Conservation (phyloP, 2,797 vertebrate species). For the Sarcoramphus papa region DNA sequence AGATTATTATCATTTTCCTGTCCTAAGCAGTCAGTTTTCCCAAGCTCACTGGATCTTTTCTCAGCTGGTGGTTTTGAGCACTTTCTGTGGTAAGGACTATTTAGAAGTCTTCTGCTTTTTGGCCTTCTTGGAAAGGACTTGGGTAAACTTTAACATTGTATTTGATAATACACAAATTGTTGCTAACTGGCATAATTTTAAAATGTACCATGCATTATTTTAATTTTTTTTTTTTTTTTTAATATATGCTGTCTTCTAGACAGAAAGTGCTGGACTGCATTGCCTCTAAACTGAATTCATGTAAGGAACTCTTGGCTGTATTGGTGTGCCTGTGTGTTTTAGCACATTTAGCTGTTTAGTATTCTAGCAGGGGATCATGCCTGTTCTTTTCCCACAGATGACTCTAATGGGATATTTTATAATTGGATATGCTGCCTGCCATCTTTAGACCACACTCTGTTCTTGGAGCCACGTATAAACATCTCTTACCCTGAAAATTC, state of each 20-base stretch:
- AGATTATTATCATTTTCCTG: not conserved
- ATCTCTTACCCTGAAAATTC: conserved; percentile 26
- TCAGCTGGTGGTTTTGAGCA: not conserved
- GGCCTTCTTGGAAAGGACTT: not conserved
- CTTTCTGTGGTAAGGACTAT: not conserved
- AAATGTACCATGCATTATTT: not conserved
- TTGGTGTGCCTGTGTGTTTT: not conserved
- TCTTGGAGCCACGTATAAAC: not conserved
- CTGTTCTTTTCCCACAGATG: not conserved
- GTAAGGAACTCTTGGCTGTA: not conserved
- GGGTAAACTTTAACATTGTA: not conserved
- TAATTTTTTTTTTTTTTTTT: not conserved
- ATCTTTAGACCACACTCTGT: conserved; percentile 7
- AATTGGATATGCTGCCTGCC: not conserved
- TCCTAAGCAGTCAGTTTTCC: not conserved
- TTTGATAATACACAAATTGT: not conserved
- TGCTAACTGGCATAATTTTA: not conserved
- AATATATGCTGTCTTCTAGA: not conserved
- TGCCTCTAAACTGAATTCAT: not conserved
- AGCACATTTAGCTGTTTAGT: not conserved
- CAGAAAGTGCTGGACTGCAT: not conserved
- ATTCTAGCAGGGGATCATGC: not conserved
- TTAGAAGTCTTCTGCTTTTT: not conserved
- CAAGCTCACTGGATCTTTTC: not conserved
- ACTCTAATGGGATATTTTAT: not conserved